phyloP scores from a whole-genome alignment of 2,888 invertebrate genomes.

The Noctuana brunneofusca region DNA sequence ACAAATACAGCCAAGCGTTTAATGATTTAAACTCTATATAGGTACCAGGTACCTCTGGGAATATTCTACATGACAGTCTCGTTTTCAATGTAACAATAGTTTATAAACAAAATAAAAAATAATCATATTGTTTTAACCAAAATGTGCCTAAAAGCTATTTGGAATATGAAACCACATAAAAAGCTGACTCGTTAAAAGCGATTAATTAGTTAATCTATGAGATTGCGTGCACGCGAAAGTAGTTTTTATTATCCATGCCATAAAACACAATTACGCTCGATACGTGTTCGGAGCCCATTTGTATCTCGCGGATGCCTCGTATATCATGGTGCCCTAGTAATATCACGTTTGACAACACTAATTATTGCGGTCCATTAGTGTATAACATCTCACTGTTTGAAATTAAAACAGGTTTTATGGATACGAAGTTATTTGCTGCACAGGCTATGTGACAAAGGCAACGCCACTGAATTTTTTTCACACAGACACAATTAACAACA shows the following conservation, averaged over 20 bases:
- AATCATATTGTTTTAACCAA: background rate
- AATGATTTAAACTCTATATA: too few species aligned
- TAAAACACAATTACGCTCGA: conserved; percentile 31
- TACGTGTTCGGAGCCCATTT: conserved; percentile 31
- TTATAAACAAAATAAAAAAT: background rate
- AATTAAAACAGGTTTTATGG: conserved; percentile 17
- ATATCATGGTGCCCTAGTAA: conserved; percentile 34
- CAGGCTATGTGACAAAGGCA: background rate
- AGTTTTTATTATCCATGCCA: conserved; percentile 18
- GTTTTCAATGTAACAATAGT: too few species aligned
- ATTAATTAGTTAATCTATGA: conserved; percentile 31
- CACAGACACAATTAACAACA: background rate
- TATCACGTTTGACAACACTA: conserved; percentile 35
- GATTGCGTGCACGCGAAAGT: conserved; percentile 26
- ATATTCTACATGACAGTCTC: too few species aligned
- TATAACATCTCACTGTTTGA: conserved; percentile 26
- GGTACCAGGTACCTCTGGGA: too few species aligned
- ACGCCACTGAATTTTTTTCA: background rate
- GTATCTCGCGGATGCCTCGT: conserved; percentile 31
- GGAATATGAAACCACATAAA: conserved; percentile 24
- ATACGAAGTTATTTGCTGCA: background rate
- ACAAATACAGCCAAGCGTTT: too few species aligned
- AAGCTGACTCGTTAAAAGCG: conserved; percentile 25
- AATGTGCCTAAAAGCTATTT: conserved; percentile 23
- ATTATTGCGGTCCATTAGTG: conserved; percentile 30